Conservation (phyloP, 2,113 vertebrate genomes). For the Thunnus maccoyii region DNA sequence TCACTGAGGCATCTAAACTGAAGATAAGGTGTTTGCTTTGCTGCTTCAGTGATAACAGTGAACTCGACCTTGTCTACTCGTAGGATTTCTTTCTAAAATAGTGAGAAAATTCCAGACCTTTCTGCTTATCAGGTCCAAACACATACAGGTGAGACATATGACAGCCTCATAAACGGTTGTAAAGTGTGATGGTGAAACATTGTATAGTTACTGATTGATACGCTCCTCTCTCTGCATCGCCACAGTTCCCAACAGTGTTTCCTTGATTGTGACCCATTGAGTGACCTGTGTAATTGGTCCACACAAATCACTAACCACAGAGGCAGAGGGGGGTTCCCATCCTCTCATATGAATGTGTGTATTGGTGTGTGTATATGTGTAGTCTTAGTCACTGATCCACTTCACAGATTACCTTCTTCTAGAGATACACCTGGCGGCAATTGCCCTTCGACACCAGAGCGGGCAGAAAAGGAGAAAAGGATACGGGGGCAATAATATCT, state of each 20-base stretch:
- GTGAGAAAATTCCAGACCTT: conserved; percentile 24
- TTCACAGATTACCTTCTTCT: conserved; percentile 63
- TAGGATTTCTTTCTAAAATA: conserved; percentile 31
- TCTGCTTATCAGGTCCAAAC: conserved; percentile 65
- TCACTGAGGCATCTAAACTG: conserved; percentile 27
- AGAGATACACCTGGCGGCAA: conserved; percentile 58
- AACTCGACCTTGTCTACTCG: conserved; percentile 25
- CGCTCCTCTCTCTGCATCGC: conserved; percentile 41
- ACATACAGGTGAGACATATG: conserved; percentile 50
- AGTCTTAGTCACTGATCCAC: conserved; percentile 58
- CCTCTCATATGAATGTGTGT: conserved; percentile 42
- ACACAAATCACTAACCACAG: conserved; percentile 80
- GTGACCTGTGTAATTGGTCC: conserved; percentile 82
- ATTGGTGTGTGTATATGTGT: conserved; percentile 30
- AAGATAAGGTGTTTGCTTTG: conserved; percentile 47
- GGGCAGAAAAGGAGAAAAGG: conserved; percentile 34
- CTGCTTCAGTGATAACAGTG: conserved; percentile 25
- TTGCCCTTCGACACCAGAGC: conserved; percentile 69
- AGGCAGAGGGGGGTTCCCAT: conserved; percentile 58
- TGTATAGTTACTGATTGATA: conserved; percentile 83
- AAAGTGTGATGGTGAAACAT: conserved; percentile 78
- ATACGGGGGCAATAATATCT: conserved; percentile 47
- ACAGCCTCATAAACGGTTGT: conserved; percentile 72
- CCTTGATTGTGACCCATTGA: conserved; percentile 76
- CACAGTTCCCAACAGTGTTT: conserved; percentile 56